These are phyloP conservation scores for Cassiopea andromeda DNA, from an alignment of 30 jellyfish, hydroid and myxozoan species.

Conservation along the genomic window DNA sequence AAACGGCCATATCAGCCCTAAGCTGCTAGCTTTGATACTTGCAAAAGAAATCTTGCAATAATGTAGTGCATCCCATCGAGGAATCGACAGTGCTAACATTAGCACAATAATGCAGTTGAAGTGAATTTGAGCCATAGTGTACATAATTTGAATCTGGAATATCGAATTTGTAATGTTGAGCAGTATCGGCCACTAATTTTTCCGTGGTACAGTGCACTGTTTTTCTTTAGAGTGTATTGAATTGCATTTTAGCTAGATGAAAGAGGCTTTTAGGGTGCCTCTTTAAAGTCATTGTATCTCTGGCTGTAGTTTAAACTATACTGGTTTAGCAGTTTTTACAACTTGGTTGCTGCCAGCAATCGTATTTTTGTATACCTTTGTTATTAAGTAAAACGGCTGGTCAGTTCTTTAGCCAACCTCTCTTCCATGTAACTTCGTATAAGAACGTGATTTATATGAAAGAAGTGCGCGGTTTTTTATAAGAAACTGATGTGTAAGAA, in stretches of 20 bases:
- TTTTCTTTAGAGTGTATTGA: background rate
- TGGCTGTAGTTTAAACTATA: background rate
- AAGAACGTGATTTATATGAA: no score
- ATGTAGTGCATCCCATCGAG: background rate
- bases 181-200: background rate
- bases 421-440: no score
- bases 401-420: no score
- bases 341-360: no score
- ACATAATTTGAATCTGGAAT: no score
- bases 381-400: no score
- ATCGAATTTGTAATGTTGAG: no score
- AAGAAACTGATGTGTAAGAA: no score
- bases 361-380: no score
- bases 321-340: no score
- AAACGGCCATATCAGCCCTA: conserved; percentile 36
- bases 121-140: background rate
- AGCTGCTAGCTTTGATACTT: background rate
- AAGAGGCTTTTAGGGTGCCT: background rate
- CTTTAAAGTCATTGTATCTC: background rate
- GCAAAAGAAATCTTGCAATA: background rate
- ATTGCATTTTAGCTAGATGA: background rate
- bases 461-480: no score
- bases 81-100: background rate
- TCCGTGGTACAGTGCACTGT: background rate
- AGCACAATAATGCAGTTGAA: background rate